phyloP scores from a whole-genome alignment of 2,797 vertebrate genomes.

The Tapirus indicus region DNA sequence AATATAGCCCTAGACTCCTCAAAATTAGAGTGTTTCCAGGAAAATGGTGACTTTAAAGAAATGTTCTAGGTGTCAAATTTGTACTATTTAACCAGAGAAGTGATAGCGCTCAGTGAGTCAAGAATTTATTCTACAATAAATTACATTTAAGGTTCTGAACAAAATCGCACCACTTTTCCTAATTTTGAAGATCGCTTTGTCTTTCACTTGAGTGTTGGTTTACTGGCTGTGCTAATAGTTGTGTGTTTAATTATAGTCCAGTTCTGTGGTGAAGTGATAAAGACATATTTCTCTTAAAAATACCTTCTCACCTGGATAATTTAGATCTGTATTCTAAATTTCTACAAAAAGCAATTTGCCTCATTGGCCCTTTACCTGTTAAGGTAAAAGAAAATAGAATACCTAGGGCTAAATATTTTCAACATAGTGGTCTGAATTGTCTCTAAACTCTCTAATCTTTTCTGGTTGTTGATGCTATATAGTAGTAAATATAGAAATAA shows the following conservation, averaged over 20 bases:
- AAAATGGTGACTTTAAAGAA: constrained; percentile 78
- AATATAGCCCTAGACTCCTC: constrained; percentile 75
- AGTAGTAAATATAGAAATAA: constrained; percentile 37
- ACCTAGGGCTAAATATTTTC: neutral
- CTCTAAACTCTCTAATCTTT: neutral
- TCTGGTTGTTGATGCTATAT: neutral
- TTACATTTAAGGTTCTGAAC: constrained; percentile 29
- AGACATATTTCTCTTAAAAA: neutral
- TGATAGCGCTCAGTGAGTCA: neutral
- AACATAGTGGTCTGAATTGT: neutral
- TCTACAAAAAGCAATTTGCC: neutral
- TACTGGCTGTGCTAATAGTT: neutral
- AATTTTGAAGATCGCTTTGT: neutral
- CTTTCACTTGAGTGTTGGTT: neutral
- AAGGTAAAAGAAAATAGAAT: neutral
- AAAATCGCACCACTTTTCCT: neutral
- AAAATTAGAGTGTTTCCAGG: constrained; percentile 81
- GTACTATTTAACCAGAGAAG: constrained; percentile 63
- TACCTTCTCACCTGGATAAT: neutral
- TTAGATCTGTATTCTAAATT: neutral
- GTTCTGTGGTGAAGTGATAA: neutral
- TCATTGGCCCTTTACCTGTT: neutral
- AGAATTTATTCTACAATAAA: constrained; percentile 60
- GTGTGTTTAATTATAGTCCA: neutral
- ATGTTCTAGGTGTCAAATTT: constrained; percentile 72